Percentiles rank a stretch among this genome's conserved stretches.
Evolutionary conservation across 2,113 vertebrate species (phyloP).

Genomic region (Scortum barcoo): DNA sequence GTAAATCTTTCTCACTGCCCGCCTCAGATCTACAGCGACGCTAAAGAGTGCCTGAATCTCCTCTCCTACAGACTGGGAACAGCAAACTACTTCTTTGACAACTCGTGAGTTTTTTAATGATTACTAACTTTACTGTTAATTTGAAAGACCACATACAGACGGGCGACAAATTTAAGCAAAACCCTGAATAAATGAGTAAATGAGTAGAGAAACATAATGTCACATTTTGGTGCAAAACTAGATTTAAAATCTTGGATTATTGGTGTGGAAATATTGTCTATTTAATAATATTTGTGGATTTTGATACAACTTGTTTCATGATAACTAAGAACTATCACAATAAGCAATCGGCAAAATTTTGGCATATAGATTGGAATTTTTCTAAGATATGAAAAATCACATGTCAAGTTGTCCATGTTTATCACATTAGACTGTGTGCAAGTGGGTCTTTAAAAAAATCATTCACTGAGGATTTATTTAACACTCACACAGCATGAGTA

Average conservation of each 20-base stretch:
- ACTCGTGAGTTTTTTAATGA: conserved; percentile 86
- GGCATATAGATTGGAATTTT: neutral
- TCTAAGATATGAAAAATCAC: neutral
- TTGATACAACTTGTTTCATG: too few relatives aligned
- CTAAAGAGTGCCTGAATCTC: conserved; percentile 97
- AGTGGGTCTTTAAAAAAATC: neutral
- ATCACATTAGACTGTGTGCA: too few relatives aligned
- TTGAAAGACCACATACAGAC: neutral
- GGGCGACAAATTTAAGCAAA: too few relatives aligned
- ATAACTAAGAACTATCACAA: neutral
- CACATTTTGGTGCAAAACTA: neutral
- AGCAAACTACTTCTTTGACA: conserved; percentile 94
- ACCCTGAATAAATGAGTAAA: too few relatives aligned
- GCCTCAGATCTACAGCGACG: conserved; percentile 95
- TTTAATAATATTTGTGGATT: too few relatives aligned
- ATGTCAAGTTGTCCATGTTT: neutral
- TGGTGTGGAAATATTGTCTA: neutral
- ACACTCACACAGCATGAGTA: neutral
- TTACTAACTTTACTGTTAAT: neutral
- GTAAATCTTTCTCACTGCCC: conserved; percentile 10
- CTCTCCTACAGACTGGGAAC: conserved; percentile 94
- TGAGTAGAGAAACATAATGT: too few relatives aligned
- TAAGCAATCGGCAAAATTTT: neutral
- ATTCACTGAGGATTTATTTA: too few relatives aligned
- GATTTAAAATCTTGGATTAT: neutral